Percentiles rank a stretch among this genome's conserved stretches.
These are phyloP conservation scores for Trichomalopsis sarcophagae DNA, from an alignment of 1,140 invertebrate species.

Conservation along the genomic window DNA sequence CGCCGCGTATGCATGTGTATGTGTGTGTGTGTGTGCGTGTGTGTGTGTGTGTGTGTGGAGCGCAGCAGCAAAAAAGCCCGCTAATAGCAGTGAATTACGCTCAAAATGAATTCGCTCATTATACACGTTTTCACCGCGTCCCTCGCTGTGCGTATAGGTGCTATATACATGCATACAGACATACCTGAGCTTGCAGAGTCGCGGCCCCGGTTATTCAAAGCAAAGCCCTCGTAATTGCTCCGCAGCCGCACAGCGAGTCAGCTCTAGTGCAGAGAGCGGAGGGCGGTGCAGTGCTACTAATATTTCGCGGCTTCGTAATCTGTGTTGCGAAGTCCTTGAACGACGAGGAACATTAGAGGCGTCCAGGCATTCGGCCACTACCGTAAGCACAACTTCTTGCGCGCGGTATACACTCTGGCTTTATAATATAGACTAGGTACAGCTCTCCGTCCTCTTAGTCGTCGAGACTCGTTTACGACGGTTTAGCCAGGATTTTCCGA, in stretches of 20 bases:
- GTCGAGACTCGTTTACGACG: too few relatives aligned
- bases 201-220: conserved; percentile 58
- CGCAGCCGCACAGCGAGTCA: conserved; percentile 73
- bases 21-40: too few relatives aligned
- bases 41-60: too few relatives aligned
- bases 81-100: neutral
- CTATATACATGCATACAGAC: conserved; percentile 32
- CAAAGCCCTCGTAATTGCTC: conserved; percentile 77
- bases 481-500: conserved; percentile 39
- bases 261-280: conserved; percentile 51
- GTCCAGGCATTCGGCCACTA: conserved; percentile 90
- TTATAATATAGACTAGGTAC: neutral
- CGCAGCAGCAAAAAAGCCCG: neutral
- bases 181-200: too few relatives aligned
- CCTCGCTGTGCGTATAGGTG: neutral
- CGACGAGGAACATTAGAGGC: conserved; percentile 82
- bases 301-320: conserved; percentile 70
- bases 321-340: conserved; percentile 76
- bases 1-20: neutral
- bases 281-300: conserved; percentile 74
- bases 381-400: neutral
- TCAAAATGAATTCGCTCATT: conserved; percentile 4
- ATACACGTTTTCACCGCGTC: neutral
- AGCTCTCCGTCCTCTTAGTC: too few relatives aligned
- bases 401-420: neutral